Evolutionary conservation across 2,888 invertebrate genomes (phyloP), one percentile per base, ranked within the genome.

Genomic region (Ceraclea dissimilis): DNA sequence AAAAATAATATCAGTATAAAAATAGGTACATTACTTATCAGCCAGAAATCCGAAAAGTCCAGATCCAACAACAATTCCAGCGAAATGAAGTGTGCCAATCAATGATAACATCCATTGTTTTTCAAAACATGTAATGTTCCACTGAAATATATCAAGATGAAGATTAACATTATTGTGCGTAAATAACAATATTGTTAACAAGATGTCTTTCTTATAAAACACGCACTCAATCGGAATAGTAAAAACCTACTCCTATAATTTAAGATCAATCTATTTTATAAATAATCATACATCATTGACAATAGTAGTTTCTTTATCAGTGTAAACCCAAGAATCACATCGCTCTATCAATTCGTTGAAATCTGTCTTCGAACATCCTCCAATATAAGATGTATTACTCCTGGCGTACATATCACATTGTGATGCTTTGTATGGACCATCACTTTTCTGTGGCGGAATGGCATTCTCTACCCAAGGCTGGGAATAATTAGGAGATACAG

Each of bases 51-150:
- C 83, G 59, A 79, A 80, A 1, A 78, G 47, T 6, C 79, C 78
- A 6, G 83, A 80, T 21, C 84, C 84, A 48, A 79, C 69, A 33
- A 84, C 77, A 47, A 83, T 76, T 1, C 84, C 84, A 11, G 80
- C 78, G 68, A 83, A 83, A 69, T 84, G 83, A 51, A 78, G 70
- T 0, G 81, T 81, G 13, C 83, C 83, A 13, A 83, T 79, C 46
- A 82, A 67, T 0, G 83, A 80, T 52, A 83, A 66, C 66, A 78
- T 80, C 81, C 82, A 82, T 56, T 78, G 75, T 61, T 82, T 81
- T 62, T 81, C 80, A 26, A 72, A 66, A 64, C 84, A 84, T 2
- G 80, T 80, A 48, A 84, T 70, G 20, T 75, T 69, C 78, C 81
- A 84, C 78, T 82, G 64, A 57, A 74, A 70, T n/a, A 49, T 13